These are phyloP conservation scores for Enteromius argenteus DNA, from an alignment of 2,797 vertebrate genomes.

Conservation along the genomic window DNA sequence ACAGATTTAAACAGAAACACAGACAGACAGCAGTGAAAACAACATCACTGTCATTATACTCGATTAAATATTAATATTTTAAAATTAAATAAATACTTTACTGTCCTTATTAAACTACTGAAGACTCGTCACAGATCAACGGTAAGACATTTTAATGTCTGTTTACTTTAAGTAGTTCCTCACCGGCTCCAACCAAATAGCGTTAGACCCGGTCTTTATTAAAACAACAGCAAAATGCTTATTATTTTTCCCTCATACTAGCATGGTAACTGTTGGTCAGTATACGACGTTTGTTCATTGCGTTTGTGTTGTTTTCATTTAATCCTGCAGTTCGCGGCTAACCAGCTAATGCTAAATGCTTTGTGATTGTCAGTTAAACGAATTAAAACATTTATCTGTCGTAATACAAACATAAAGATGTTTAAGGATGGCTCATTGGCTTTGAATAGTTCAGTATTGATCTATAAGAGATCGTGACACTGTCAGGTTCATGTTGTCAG, in stretches of 20 bases:
- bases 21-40: slow-evolving; percentile 20
- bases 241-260: not conserved
- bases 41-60: not conserved
- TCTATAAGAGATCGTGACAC: not conserved
- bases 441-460: not conserved
- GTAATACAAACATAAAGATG: not conserved
- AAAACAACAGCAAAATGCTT: not conserved
- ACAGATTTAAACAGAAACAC: slow-evolving; percentile 24
- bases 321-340: slow-evolving; percentile 14
- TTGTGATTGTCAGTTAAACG: not conserved
- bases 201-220: not conserved
- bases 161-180: slow-evolving; percentile 11
- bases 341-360: slow-evolving; percentile 37
- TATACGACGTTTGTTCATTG: no score
- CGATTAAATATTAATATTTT: not conserved
- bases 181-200: not conserved
- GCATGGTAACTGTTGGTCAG: not conserved
- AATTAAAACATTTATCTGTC: not conserved
- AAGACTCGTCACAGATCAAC: slow-evolving; percentile 11
- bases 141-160: slow-evolving; percentile 36
- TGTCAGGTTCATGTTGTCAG: slow-evolving; percentile 5
- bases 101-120: not conserved
- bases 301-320: not conserved
- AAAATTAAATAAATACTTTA: not conserved
- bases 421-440: not conserved